Percentiles rank a stretch among this genome's conserved stretches.
These are phyloP conservation scores for Orthonychiurus folsomi DNA, from an alignment of 2,888 invertebrate genomes.

Conservation along the genomic window DNA sequence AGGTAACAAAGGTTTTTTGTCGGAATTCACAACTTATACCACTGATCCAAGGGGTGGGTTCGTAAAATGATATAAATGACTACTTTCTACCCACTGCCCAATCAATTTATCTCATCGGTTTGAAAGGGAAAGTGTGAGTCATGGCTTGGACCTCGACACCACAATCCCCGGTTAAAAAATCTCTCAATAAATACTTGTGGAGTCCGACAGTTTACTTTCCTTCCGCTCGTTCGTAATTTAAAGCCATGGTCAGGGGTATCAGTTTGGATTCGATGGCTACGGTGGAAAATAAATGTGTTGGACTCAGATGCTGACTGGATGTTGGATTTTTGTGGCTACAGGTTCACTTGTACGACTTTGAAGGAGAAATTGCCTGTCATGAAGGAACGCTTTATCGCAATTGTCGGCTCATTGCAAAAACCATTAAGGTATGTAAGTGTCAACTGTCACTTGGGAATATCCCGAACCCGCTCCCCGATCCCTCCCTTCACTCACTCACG, in stretches of 20 bases:
- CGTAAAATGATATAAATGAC: conserved; percentile 32
- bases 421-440: conserved; percentile 36
- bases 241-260: background rate
- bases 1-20: conserved; percentile 23
- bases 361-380: conserved; percentile 39
- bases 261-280: background rate
- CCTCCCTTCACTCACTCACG: background rate
- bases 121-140: background rate
- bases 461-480: background rate
- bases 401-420: conserved; percentile 40
- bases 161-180: conserved; percentile 1
- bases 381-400: conserved; percentile 39
- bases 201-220: background rate
- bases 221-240: background rate
- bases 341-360: conserved; percentile 40
- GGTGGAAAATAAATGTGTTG: too few species aligned
- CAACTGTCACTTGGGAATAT: conserved; percentile 19
- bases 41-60: background rate
- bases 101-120: conserved; percentile 26
- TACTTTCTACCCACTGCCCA: conserved; percentile 14
- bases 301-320: background rate
- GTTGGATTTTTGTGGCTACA: conserved; percentile 18
- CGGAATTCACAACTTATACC: background rate
- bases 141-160: background rate
- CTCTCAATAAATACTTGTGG: background rate